Percentiles rank a stretch among this genome's conserved stretches.
phyloP scores from a whole-genome alignment of 1,140 invertebrate genomes.

The Pollicipes pollicipes region DNA sequence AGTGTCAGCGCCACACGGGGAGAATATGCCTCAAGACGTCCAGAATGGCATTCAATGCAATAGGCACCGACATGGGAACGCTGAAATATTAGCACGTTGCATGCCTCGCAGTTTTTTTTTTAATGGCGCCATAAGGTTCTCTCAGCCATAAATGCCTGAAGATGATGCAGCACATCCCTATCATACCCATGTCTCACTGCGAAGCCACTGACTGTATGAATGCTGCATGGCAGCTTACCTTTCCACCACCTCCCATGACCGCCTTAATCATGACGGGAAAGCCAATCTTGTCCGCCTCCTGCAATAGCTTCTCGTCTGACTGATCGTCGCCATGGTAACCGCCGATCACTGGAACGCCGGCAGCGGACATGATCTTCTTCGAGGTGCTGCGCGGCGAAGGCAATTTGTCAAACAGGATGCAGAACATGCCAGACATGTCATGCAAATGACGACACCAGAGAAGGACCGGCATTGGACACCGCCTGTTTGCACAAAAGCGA shows the following conservation, averaged over 20 bases:
- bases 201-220: constrained; percentile 8
- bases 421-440: too few species aligned
- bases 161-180: constrained; percentile 5
- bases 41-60: too few species aligned
- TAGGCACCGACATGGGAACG: too few species aligned
- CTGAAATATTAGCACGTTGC: too few species aligned
- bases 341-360: constrained; percentile 77
- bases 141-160: constrained; percentile 6
- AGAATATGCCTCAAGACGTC: too few species aligned
- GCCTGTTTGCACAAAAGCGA: too few species aligned
- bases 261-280: constrained; percentile 98
- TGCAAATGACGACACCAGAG: too few species aligned
- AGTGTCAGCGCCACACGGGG: too few species aligned
- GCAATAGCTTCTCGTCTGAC: constrained; percentile 41
- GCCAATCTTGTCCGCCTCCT: constrained; percentile 68
- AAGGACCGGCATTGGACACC: too few species aligned
- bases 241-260: constrained; percentile 86
- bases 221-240: constrained; percentile 31
- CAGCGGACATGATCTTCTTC: constrained; percentile 78
- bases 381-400: constrained; percentile 63
- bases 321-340: constrained; percentile 92
- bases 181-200: constrained; percentile 11
- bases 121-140: constrained; percentile 6
- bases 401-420: too few species aligned
- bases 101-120: too few species aligned